phyloP scores from a whole-genome alignment of 1,140 invertebrate genomes.

The Argopecten irradians region DNA sequence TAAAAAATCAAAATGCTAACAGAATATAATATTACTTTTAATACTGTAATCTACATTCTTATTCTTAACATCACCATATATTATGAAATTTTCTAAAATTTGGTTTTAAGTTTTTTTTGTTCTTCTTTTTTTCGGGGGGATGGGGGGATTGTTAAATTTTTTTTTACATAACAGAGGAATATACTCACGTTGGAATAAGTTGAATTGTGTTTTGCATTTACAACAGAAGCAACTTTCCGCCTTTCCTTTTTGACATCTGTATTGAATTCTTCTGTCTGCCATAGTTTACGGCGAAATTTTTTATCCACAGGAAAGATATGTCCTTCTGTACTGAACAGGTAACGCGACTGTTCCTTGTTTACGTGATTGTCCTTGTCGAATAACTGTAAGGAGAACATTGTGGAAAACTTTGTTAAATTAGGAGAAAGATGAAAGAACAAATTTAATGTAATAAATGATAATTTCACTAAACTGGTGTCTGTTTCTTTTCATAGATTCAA shows the following conservation, averaged over 20 bases:
- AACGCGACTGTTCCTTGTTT: constrained; percentile 80
- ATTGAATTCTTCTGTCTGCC: constrained; percentile 46
- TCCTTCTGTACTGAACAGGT: constrained; percentile 85
- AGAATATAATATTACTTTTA: no score
- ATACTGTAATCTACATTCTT: no score
- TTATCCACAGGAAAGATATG: constrained; percentile 82
- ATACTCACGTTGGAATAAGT: constrained; percentile 62
- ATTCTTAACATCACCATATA: no score
- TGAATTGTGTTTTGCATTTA: constrained; percentile 59
- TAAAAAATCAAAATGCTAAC: no score
- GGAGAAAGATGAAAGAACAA: background rate
- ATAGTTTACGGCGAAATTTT: constrained; percentile 74
- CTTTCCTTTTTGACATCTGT: background rate
- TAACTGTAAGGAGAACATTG: constrained; percentile 78
- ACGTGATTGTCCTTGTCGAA: constrained; percentile 84
- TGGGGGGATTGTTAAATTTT: no score
- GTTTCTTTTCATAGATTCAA: background rate
- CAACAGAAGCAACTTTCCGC: constrained; percentile 47
- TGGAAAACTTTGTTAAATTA: background rate
- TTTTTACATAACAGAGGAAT: background rate
- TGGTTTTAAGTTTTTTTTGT: no score
- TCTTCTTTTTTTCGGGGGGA: no score
- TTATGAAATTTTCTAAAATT: no score
- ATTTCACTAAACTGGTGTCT: background rate
- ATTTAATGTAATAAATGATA: background rate